Base-by-base conservation (phyloP, 1,140 invertebrate species). In the Dreissena polymorpha region DNA sequence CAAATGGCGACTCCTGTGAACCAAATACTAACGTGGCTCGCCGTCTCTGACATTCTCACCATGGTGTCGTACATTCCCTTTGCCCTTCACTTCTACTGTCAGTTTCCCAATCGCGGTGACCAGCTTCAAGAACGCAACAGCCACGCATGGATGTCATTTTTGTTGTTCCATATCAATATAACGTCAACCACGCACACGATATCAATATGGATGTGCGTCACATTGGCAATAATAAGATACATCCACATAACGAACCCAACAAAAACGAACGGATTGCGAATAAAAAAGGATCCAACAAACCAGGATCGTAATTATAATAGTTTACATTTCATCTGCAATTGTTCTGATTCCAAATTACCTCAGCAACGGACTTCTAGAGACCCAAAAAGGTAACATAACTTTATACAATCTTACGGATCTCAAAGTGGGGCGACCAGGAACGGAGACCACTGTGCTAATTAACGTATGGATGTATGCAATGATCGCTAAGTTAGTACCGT, bases 51-150 rank as follows among this genome's bases (percentile, higher is more conserved):
- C 90, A 95, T 97, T 92, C 94, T 97, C 78, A 96, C 97, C 7
- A 98, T 98, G 97, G 88, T 97, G 49, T 96, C 97, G 85, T 98
- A 98, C 88, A 95, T 97, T 73, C 96, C 96, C 0, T 98, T 97
- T 91, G 95, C 96, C 0, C 93, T 95, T 57, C 97, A 97, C 89
- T 92, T 92, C 79, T 91, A 92, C 86, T 88, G 89, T 67, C 50
- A 89, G 51, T 85, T 87, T 76, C 86, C 90, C 7, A 65, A 51
- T 6, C 63, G 79, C 64, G 73, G 50, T 10, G 86, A 76, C 51
- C 84, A 84, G 65, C 73, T 86, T 0, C 84, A 88, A 25, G 87
- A 86, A 51, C 89, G 88, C 60, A 91, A 91, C 80, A 90, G 85
- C 67, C 70, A 85, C 55, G 49, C 64, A 0, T 92, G 92, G 92